Evolutionary conservation across 2,113 vertebrate species (phyloP), one percentile per base, ranked within the genome.

Genomic region (Canis aureus): DNA sequence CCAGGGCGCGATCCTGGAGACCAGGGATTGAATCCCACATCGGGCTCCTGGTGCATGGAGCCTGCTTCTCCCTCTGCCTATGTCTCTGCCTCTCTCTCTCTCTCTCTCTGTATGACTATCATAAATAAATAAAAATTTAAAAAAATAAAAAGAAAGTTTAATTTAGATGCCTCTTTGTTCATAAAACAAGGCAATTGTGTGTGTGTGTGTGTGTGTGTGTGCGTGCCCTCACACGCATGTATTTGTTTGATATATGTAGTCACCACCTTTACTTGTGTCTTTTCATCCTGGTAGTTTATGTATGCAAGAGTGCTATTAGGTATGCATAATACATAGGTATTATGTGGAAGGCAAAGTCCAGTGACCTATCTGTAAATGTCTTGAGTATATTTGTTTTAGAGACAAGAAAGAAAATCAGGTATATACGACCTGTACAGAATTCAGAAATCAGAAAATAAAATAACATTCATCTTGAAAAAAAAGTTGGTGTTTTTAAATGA

Each of bases 381-480:
- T 23, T 71, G 23, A 85, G 43, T 22, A 91, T 27, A 82, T 87
- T 85, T 87, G 20, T 87, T 66, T 92, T 60, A 89, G 74, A 93
- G 29, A 51, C 29, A 93, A 13, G 78, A 64, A 94, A 94, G 27
- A 84, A 84, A 85, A 57, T 49, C 80, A 67, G 2, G 7, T 55
- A 84, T 80, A 89, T 81, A 51, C 19, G 10, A 89, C 27, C 19
- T 69, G 53, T 11, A 32, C 38, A 81, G 94, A 76, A 59, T 76
- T 62, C 32, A 89, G 11, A 51, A 16, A 82, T 29, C 6, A 86
- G 67, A 92, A 86, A 13, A 51, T 23, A 38, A 83, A 85, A 66
- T 67, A 62, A 51, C 16, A 71, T 1, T 25, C 9, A 43, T 60
- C 15, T 76, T 20, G 2, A 25, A 43, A 94, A 69, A 97, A 29